These are phyloP conservation scores for Eulemur rubriventer DNA, from an alignment of 2,797 vertebrate genomes.

Conservation along the genomic window DNA sequence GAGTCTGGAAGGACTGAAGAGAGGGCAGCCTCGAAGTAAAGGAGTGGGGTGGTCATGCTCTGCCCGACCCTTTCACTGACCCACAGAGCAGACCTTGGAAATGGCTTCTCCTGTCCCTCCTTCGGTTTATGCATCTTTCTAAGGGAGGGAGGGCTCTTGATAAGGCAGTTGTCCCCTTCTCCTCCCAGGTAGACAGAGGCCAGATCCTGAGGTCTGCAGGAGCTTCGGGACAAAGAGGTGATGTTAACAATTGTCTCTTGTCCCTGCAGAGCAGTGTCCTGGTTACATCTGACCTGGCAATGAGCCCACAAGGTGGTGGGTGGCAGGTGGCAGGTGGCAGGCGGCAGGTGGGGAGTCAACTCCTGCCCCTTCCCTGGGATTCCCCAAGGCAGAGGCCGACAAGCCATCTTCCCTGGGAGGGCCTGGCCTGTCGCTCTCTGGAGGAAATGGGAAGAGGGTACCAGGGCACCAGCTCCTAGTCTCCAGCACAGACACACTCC, in stretches of 20 bases:
- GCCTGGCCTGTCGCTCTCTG: background rate
- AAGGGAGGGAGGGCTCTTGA: background rate
- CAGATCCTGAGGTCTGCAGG: background rate
- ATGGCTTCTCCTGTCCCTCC: background rate
- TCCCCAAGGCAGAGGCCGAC: background rate
- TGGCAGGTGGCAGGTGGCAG: background rate
- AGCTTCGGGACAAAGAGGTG: background rate
- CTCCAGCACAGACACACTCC: background rate
- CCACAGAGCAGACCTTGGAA: background rate
- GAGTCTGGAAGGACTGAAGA: background rate
- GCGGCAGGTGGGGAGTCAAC: background rate
- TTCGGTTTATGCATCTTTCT: background rate
- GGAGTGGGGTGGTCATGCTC: accelerated
- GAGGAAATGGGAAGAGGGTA: background rate
- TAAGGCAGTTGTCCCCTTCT: background rate
- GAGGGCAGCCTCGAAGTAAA: background rate
- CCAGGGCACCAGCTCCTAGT: background rate
- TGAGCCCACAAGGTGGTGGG: background rate
- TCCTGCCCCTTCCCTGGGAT: too few species aligned
- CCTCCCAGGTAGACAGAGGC: background rate
- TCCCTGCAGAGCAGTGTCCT: background rate
- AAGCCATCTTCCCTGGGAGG: background rate
- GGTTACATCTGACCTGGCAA: background rate
- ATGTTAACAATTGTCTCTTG: background rate
- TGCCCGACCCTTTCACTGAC: background rate